These are phyloP conservation scores for Paramormyrops hopkinsi DNA, from an alignment of 2,797 vertebrate genomes.

Conservation along the genomic window DNA sequence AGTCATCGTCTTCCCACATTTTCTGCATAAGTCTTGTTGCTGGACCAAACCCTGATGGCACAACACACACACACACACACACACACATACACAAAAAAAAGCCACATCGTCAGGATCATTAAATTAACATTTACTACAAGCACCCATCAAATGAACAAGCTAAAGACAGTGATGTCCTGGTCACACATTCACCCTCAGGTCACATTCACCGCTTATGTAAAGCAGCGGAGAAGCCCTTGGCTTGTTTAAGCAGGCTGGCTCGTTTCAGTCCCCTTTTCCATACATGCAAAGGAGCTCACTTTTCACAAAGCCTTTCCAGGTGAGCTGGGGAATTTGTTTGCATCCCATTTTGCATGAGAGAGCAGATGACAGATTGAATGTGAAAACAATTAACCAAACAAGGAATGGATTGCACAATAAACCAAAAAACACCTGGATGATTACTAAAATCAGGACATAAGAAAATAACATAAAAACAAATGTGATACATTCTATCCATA, in stretches of 20 bases:
- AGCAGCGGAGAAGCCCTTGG: not conserved
- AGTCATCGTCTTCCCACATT: constrained; percentile 58
- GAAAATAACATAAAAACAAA: not conserved
- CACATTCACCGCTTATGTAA: not conserved
- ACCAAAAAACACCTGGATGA: not conserved
- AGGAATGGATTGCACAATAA: not conserved
- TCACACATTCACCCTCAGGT: not conserved
- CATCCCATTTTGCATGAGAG: constrained; percentile 15
- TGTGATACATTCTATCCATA: not conserved
- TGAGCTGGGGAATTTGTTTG: constrained; percentile 7
- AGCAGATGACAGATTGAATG: not conserved
- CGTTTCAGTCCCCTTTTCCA: not conserved
- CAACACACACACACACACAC: constrained; percentile 24
- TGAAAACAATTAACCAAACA: not conserved
- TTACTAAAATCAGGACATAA: not conserved
- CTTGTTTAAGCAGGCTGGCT: not conserved
- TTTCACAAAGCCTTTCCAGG: not conserved
- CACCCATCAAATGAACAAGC: not conserved
- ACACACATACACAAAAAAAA: constrained; percentile 26
- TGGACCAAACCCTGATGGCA: constrained; percentile 47
- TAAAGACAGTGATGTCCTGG: not conserved
- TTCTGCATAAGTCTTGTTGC: constrained; percentile 50
- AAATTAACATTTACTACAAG: not conserved
- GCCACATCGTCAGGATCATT: not conserved
- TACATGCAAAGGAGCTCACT: constrained; percentile 11